phyloP scores from a whole-genome alignment of 2,113 vertebrate genomes.

The Cisticola juncidis region DNA sequence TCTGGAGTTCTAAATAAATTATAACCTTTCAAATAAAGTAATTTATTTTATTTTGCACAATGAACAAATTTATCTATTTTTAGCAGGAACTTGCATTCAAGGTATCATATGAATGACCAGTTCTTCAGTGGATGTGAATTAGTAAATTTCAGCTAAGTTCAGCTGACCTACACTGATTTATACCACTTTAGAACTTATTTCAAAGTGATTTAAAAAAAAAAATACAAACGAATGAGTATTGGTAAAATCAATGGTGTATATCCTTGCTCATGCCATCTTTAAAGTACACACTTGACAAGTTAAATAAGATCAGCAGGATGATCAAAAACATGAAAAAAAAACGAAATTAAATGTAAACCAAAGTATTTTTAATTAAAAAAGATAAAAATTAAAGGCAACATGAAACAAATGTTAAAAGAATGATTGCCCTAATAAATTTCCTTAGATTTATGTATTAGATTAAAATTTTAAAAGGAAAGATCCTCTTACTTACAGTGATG shows the following conservation, averaged over 20 bases:
- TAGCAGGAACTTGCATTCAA: not conserved
- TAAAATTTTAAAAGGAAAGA: not conserved
- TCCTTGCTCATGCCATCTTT: not conserved
- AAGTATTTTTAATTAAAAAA: not conserved
- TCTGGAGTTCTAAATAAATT: not conserved
- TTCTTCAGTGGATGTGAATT: not conserved
- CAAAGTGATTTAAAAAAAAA: not conserved
- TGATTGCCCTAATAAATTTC: not conserved
- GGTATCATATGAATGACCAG: not conserved
- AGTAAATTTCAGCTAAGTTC: not conserved
- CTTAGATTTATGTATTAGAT: not conserved
- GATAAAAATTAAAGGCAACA: not conserved
- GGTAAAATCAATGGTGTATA: not conserved
- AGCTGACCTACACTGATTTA: not conserved
- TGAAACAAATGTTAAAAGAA: not conserved
- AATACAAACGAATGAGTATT: not conserved
- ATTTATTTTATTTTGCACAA: not conserved
- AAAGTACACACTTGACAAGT: not conserved
- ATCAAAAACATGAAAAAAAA: not conserved
- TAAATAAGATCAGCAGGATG: not conserved
- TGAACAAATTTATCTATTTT: not conserved
- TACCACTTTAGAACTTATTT: not conserved
- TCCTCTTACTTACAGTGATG: not conserved
- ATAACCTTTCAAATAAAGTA: not conserved
- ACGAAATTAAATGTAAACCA: not conserved